These are phyloP conservation scores for Xestoiulus laeticollis DNA, from an alignment of 2,888 invertebrate genomes.

Conservation along the genomic window DNA sequence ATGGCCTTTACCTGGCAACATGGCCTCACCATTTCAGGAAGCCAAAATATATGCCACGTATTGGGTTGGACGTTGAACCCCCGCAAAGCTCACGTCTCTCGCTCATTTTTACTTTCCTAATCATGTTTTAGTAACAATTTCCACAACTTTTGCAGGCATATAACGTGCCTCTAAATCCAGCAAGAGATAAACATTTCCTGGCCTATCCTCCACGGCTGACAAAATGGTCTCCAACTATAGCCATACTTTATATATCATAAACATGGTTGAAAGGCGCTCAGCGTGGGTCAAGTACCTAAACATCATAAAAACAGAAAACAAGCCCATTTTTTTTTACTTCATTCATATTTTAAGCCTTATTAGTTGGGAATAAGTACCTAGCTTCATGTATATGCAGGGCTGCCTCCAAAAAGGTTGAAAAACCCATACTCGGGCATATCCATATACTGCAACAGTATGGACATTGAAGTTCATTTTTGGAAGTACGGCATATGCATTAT, in stretches of 20 bases:
- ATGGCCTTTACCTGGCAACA: conserved; percentile 21
- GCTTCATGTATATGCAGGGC: not conserved
- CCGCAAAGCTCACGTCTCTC: not conserved
- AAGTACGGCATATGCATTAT: too few relatives aligned
- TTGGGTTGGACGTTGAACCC: not conserved
- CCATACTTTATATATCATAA: not conserved
- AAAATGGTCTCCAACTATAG: not conserved
- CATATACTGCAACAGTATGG: too few relatives aligned
- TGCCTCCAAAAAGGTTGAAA: not conserved
- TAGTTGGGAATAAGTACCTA: not conserved
- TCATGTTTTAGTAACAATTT: conserved; percentile 36
- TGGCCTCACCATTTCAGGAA: not conserved
- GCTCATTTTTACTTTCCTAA: conserved; percentile 9
- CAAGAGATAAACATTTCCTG: not conserved
- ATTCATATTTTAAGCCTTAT: conserved; percentile 30
- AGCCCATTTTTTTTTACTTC: conserved; percentile 24
- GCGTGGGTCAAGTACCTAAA: conserved; percentile 34
- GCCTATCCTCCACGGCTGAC: not conserved
- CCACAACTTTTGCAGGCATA: not conserved
- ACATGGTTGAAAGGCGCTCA: not conserved
- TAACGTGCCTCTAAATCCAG: conserved; percentile 1
- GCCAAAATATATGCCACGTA: not conserved
- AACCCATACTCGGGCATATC: not conserved
- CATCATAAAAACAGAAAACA: conserved; percentile 29
- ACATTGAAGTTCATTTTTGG: too few relatives aligned